Percentiles rank a stretch among this genome's conserved stretches.
Evolutionary conservation across 2,113 vertebrate genomes (phyloP).

Genomic region (Phrynocephalus versicolor): DNA sequence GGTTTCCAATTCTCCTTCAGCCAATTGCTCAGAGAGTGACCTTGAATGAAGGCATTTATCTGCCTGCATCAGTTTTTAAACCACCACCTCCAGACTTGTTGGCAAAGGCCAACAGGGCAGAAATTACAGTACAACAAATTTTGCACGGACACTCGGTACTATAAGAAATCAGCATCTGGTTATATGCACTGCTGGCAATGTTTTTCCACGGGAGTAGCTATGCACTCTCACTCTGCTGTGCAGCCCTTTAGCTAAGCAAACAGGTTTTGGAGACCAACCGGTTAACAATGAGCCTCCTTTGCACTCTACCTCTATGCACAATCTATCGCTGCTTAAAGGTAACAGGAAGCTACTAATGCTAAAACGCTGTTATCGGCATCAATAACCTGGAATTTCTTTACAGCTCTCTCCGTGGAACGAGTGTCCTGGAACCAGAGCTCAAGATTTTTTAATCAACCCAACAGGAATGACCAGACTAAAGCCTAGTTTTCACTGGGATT

Average conservation of each 20-base stretch:
- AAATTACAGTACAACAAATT: slow-evolving; percentile 22
- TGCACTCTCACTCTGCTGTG: not conserved
- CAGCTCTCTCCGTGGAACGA: slow-evolving; percentile 34
- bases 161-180: not conserved
- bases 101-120: not conserved
- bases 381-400: slow-evolving; percentile 59
- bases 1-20: not conserved
- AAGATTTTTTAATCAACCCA: not conserved
- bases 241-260: not conserved
- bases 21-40: not conserved
- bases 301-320: slow-evolving; percentile 21
- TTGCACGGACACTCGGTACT: not conserved
- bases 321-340: slow-evolving; percentile 44
- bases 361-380: slow-evolving; percentile 52
- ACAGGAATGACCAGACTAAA: slow-evolving; percentile 31
- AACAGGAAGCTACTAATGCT: slow-evolving; percentile 48
- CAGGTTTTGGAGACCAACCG: slow-evolving; percentile 1
- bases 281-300: slow-evolving; percentile 35
- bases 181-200: not conserved
- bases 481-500: not conserved
- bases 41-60: not conserved
- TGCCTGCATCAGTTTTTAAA: not conserved
- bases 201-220: not conserved
- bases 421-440: slow-evolving; percentile 43
- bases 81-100: not conserved